Percentiles rank a stretch among this genome's conserved stretches.
Evolutionary conservation across 2,888 invertebrate species (phyloP).

Genomic region (Tuberolachnus salignus): DNA sequence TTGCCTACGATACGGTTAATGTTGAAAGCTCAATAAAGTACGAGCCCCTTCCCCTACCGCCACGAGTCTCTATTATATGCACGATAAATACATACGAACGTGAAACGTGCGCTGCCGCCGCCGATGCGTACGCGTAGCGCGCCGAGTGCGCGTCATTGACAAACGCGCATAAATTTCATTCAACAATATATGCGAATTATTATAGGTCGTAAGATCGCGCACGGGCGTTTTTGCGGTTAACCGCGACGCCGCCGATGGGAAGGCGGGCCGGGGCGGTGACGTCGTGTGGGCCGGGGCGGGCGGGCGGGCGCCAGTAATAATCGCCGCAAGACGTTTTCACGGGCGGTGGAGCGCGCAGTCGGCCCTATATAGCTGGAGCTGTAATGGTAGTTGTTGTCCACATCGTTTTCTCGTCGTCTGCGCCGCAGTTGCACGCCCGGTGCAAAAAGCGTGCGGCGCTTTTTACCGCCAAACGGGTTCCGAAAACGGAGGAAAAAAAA

Average conservation of each 20-base stretch:
- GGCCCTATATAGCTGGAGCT: too few species aligned
- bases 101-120: too few species aligned
- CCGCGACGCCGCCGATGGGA: background rate
- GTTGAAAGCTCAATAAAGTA: too few species aligned
- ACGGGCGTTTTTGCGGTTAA: conserved; percentile 23
- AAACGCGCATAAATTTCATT: conserved; percentile 51
- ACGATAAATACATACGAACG: too few species aligned
- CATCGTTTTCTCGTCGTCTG: background rate
- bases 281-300: background rate
- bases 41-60: too few species aligned
- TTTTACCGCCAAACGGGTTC: conserved; percentile 28
- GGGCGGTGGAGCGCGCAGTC: background rate
- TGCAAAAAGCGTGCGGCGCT: background rate
- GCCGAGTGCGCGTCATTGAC: background rate
- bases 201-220: conserved; percentile 11
- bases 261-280: background rate
- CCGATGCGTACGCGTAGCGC: background rate
- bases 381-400: background rate
- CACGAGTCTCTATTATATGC: too few species aligned
- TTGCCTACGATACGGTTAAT: too few species aligned
- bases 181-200: conserved; percentile 17
- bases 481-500: background rate
- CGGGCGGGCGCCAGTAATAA: background rate
- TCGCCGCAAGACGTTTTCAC: background rate
- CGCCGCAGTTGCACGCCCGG: background rate